Evolutionary conservation across 2,888 invertebrate species (phyloP).

Genomic region (Belgica antarctica): DNA sequence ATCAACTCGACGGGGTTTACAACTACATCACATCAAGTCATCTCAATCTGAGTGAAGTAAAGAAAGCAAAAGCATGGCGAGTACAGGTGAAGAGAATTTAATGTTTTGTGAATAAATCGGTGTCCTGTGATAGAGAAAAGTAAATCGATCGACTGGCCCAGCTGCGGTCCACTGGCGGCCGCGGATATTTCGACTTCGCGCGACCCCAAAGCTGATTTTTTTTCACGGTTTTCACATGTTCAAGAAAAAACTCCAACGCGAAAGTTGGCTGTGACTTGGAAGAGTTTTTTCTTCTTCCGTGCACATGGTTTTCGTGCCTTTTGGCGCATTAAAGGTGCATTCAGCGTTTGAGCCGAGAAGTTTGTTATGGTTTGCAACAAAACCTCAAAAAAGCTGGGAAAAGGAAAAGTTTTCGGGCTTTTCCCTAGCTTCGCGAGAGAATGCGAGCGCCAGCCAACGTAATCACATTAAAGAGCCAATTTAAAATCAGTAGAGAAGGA

Average conservation of each 20-base stretch:
- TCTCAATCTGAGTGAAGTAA: too few relatives aligned
- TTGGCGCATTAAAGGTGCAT: background rate
- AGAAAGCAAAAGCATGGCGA: too few relatives aligned
- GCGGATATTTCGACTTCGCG: too few relatives aligned
- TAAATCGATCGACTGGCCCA: too few relatives aligned
- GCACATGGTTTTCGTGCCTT: slow-evolving; percentile 4
- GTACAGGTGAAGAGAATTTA: too few relatives aligned
- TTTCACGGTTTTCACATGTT: slow-evolving; percentile 7
- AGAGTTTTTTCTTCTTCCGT: background rate
- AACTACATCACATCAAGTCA: too few relatives aligned
- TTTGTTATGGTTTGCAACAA: slow-evolving; percentile 1
- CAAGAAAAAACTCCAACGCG: slow-evolving; percentile 38
- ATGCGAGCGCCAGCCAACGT: background rate
- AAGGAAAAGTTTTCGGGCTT: background rate
- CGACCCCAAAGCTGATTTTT: too few relatives aligned
- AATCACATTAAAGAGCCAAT: background rate
- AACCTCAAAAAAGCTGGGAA: slow-evolving; percentile 9
- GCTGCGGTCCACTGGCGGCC: too few relatives aligned
- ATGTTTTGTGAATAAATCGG: background rate
- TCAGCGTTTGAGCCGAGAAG: background rate
- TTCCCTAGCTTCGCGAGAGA: background rate
- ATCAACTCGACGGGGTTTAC: too few relatives aligned
- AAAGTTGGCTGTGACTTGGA: slow-evolving; percentile 18
- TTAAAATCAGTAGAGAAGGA: background rate
- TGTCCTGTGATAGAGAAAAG: background rate